Base-by-base conservation (phyloP, 2,888 invertebrate species). In the Xanthia togata region DNA sequence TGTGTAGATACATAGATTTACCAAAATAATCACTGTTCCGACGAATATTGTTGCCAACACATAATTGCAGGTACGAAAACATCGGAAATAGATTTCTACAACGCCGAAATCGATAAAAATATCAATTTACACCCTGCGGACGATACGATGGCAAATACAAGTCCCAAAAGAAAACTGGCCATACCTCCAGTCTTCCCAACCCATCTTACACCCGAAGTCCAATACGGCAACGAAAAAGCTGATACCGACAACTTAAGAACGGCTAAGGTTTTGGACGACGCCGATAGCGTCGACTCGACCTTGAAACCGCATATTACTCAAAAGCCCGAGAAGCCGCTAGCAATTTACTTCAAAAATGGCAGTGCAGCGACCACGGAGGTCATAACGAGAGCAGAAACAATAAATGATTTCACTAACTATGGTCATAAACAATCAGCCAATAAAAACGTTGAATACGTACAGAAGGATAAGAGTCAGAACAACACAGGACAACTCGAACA, bases 191-290 rank as follows among this genome's bases (percentile, higher is more conserved):
- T 96, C 17, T 97, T 94, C 84, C 97, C 97, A 9, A 91, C 92
- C 55, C 95, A 96, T 80, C 91, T 97, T 35, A 91, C 94, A 41
- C 97, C 96, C n/a, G 96, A 96, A 90, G 96, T 97, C 2, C 96
- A 97, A 89, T 97, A 97, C 78, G 97, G 97, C 35, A 97, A 97
- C 82, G 97, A 96, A 83, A 94, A 93, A 88, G 95, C 94, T 44
- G 96, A 96, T 78, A 82, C 91, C 9, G 94, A 95, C 26, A 95
- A 93, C 67, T 81, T 91, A 31, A 93, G 96, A 84, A 89, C 91
- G 17, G 90, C 96, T 4, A 96, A 96, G 89, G 71, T 89, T 47
- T 73, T 95, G 20, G 91, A 93, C 17, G 90, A 92, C 31, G 78
- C 81, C 2, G 91, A 90, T 4, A 84, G 89, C 4, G 91, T 91